Evolutionary conservation across 2,113 vertebrate species (phyloP).

Genomic region (Emydocephalus ijimae): DNA sequence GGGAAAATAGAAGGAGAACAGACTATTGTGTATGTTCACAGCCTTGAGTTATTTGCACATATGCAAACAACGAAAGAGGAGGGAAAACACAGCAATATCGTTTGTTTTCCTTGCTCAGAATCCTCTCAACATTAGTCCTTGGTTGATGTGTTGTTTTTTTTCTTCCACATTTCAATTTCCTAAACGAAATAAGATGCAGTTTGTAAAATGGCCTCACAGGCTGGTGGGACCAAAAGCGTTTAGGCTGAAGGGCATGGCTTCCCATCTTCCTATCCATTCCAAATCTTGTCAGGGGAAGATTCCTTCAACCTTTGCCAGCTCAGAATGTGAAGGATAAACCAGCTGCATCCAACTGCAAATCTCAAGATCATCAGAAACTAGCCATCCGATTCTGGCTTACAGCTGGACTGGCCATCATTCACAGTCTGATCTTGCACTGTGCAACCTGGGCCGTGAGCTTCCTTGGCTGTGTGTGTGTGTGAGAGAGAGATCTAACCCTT

Average conservation of each 20-base stretch:
- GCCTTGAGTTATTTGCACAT: neutral
- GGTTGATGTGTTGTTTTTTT: neutral
- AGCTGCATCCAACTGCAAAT: neutral
- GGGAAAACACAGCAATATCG: neutral
- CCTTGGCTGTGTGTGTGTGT: neutral
- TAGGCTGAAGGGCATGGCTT: neutral
- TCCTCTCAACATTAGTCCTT: neutral
- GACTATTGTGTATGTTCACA: neutral
- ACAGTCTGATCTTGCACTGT: too few relatives aligned
- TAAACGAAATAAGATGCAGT: neutral
- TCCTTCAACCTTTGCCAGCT: neutral
- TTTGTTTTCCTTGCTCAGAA: neutral
- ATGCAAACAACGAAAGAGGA: neutral
- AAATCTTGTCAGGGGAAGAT: neutral
- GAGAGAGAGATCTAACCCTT: neutral
- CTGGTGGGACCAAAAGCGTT: neutral
- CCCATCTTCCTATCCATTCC: neutral
- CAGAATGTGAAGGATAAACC: too few relatives aligned
- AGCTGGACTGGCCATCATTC: neutral
- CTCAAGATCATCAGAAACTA: neutral
- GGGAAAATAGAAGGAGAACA: neutral
- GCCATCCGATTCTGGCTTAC: neutral
- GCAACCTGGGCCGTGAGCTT: neutral
- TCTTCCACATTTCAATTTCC: neutral
- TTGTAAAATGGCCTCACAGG: neutral